Base-by-base conservation (phyloP, 2,888 invertebrate species). In the Pimpla rufipes region DNA sequence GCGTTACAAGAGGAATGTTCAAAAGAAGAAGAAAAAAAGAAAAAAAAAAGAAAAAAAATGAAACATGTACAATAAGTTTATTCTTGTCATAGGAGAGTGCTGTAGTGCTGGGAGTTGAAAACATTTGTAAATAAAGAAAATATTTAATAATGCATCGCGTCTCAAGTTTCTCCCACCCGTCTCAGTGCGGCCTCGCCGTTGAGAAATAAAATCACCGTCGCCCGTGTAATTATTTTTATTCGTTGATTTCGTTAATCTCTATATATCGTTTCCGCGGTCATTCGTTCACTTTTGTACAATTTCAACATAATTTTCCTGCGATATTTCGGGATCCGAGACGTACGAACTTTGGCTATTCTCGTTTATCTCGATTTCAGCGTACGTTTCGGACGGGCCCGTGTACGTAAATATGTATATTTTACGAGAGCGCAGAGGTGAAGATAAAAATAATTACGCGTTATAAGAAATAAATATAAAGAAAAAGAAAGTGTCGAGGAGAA, bases 381-480 rank as follows among this genome's bases (percentile, higher is more conserved):
- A 37, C 40, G 23, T 66, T 66, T 45, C 71, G 67, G 42, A 57
- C 66, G 66, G 40, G 50, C 40, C 59, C n/a, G n/a, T n/a, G n/a
- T n/a, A n/a, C n/a, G n/a, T n/a, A n/a, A 66, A 47, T 67, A 29
- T 37, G 45, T 73, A 47, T 35, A 52, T 45, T 55, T 10, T 59
- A 74, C 18, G n/a, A n/a, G n/a, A n/a, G 55, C 45, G 77, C 35
- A 42, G 29, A n/a, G 35, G 62, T 62, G 18, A 47, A 59, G 59
- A 74, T 83, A 85, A 87, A 88, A 88, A 88, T 88, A 89, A 88
- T 89, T 88, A 89, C 87, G 88, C 87, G 85, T 89, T 87, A 85
- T 91, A 91, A 91, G 89, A 90, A 91, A 91, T 91, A 92, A 91
- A 92, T 92, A 91, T 90, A 91, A 91, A 91, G 89, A 91, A 90